Conservation (phyloP, 2,888 invertebrate genomes). For the Rhorus exstirpatorius region DNA sequence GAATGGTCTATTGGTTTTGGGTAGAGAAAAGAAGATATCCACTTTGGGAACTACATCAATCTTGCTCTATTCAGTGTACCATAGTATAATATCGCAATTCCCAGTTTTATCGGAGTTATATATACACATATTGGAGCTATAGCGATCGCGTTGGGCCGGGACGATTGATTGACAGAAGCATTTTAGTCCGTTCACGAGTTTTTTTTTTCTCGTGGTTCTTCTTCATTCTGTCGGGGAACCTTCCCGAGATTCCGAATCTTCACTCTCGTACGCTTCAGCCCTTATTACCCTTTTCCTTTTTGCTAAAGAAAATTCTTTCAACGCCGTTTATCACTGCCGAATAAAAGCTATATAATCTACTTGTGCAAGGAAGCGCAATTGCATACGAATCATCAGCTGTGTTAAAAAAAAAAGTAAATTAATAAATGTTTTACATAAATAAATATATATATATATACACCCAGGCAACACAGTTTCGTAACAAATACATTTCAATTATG, state of each 20-base stretch:
- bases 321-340: background rate
- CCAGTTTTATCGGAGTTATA: background rate
- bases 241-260: slow-evolving; percentile 6
- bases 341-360: slow-evolving; percentile 2
- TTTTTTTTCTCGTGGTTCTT: slow-evolving; percentile 31
- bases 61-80: slow-evolving; percentile 32
- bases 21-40: slow-evolving; percentile 36
- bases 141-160: slow-evolving; percentile 21
- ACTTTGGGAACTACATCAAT: slow-evolving; percentile 45
- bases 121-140: slow-evolving; percentile 7
- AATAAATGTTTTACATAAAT: too few relatives aligned
- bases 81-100: slow-evolving; percentile 52
- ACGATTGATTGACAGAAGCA: slow-evolving; percentile 53
- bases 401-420: too few relatives aligned
- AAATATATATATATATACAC: too few relatives aligned
- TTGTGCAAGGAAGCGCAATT: background rate
- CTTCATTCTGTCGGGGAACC: slow-evolving; percentile 10
- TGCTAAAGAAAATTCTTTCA: background rate
- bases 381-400: too few relatives aligned
- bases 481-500: too few relatives aligned
- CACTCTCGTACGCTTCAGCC: background rate
- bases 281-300: background rate
- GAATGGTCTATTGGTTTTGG: slow-evolving; percentile 42
- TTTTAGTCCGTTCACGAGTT: slow-evolving; percentile 29
- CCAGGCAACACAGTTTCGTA: too few relatives aligned